Percentiles rank a stretch among this genome's conserved stretches.
Evolutionary conservation across 2,113 vertebrate species (phyloP).

Genomic region (Carassius carassius): DNA sequence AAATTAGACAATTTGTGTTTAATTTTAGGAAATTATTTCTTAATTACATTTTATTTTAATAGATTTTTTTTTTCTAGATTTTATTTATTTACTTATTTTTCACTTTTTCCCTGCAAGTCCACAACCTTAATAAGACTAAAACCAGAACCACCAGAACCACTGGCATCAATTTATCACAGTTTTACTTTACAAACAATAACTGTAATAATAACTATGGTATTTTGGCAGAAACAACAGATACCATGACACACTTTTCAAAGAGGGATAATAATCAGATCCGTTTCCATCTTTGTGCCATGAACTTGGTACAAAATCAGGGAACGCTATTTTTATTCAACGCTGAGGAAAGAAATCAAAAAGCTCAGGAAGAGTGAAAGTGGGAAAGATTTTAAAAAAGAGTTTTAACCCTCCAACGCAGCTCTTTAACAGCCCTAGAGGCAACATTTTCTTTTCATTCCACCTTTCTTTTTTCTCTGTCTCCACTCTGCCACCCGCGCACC

Average conservation of each 20-base stretch:
- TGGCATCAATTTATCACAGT: not conserved
- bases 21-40: not conserved
- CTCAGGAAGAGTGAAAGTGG: not conserved
- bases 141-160: not conserved
- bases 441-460: slow-evolving; percentile 47
- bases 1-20: not conserved
- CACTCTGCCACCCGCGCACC: slow-evolving; percentile 61
- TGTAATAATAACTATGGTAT: not conserved
- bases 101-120: not conserved
- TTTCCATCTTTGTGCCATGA: not conserved
- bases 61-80: not conserved
- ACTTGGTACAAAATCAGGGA: not conserved
- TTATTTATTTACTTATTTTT: not conserved
- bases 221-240: not conserved
- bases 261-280: not conserved
- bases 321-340: not conserved
- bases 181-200: not conserved
- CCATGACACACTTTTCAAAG: not conserved
- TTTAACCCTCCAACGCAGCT: not conserved
- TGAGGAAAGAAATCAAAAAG: not conserved
- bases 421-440: slow-evolving; percentile 14
- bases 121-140: not conserved
- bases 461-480: slow-evolving; percentile 38
- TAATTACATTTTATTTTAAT: not conserved
- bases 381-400: not conserved